A percentile compares a stretch with the other conserved stretches of the same genome.
phyloP scores from a whole-genome alignment of 2,797 vertebrate species.

The Bufotes viridis region DNA sequence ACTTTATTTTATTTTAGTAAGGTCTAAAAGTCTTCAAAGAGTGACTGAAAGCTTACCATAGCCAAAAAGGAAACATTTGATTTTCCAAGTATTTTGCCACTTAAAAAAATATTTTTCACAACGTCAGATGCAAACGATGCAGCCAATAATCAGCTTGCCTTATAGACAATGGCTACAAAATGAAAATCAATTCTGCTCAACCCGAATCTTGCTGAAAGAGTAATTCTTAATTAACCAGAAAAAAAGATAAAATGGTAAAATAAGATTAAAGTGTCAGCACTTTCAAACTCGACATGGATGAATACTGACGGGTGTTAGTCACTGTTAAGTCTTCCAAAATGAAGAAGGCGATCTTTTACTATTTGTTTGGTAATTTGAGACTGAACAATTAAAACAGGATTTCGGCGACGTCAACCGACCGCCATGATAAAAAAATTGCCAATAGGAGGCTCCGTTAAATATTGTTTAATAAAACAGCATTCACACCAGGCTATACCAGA shows the following conservation, averaged over 20 bases:
- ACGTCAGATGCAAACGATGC: too few relatives aligned
- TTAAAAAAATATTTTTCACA: too few relatives aligned
- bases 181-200: background rate
- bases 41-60: background rate
- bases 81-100: too few relatives aligned
- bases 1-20: too few relatives aligned
- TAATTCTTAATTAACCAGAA: background rate
- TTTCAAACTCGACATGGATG: conserved; percentile 10
- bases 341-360: conserved; percentile 25
- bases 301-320: conserved; percentile 30
- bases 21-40: too few relatives aligned
- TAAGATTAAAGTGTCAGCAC: conserved; percentile 29
- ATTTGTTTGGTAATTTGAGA: conserved; percentile 37
- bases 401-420: background rate
- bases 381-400: conserved; percentile 54
- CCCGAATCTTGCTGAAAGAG: background rate
- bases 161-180: too few relatives aligned
- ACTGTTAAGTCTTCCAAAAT: conserved; percentile 46
- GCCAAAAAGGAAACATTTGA: too few relatives aligned
- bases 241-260: background rate
- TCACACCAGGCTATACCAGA: background rate
- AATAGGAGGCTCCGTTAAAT: background rate
- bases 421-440: background rate
- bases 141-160: too few relatives aligned
- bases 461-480: conserved; percentile 26